Base-by-base conservation (phyloP, 2,888 invertebrate species). In the Aricia artaxerxes region DNA sequence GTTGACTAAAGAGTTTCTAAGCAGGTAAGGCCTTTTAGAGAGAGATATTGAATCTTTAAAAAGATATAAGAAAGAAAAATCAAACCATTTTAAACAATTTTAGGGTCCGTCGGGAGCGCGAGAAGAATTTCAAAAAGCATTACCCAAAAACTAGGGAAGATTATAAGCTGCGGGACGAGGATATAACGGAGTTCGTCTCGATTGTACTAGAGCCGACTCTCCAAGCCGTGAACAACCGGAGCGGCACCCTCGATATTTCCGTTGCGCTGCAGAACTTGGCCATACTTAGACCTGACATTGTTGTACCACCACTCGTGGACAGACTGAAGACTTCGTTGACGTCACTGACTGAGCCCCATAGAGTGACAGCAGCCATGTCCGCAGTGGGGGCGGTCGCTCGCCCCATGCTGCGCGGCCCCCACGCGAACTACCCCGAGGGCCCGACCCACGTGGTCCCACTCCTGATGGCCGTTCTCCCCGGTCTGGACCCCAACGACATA, bases 401-500 rank as follows among this genome's bases (percentile, higher is more conserved):
- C 78, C 95, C 96, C 0, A 91, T 97, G 91, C 94, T 96, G 0
- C 86, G 91, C 49, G 96, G 96, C 5, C 88, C 92, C 0, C 89
- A 91, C 53, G 91, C 94, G 6, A 95, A 93, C 16, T 97, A 96
- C 87, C 95, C 96, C 0, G 97, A 97, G 87, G 98, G 98, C 0
- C 97, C 97, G 4, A 95, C 96, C 0, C 97, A 98, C 85, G 96
- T 98, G 0, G 94, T 99, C 31, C 97, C 98, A 0, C 93, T 99
- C 44, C 93, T 99, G 16, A 95, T 97, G 87, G 96, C 97, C 0
- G 95, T 97, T 0, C 91, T 99, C 31, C 98, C 99, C 0, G 98
- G 98, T 16, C 97, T 99, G 73, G 99, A 99, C 89, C 97, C 98
- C 0, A 99, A 99, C 86, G 98, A 99, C 89, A 95, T 97, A 72